Evolutionary conservation across 2,797 vertebrate genomes (phyloP).

Genomic region (Sus cebifrons): DNA sequence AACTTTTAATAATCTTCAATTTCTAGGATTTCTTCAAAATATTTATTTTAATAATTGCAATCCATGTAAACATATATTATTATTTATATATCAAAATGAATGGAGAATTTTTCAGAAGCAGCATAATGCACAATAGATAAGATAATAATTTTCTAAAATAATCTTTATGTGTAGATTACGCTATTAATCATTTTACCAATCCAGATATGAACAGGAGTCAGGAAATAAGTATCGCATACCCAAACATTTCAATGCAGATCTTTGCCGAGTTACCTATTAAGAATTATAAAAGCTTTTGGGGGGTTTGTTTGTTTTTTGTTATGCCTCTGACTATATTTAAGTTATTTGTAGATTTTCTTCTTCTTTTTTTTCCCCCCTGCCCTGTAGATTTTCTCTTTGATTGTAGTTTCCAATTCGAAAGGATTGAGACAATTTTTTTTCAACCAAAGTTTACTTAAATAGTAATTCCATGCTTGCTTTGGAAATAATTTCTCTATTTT

Average conservation of each 20-base stretch:
- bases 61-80: neutral
- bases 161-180: neutral
- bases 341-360: no score
- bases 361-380: neutral
- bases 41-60: neutral
- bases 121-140: neutral
- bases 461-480: neutral
- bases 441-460: neutral
- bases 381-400: neutral
- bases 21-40: neutral
- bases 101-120: neutral
- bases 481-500: neutral
- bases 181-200: neutral
- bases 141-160: neutral
- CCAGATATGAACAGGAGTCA: neutral
- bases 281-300: neutral
- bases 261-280: neutral
- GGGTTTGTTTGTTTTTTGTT: no score
- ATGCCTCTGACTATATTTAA: no score
- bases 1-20: neutral
- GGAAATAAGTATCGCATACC: neutral
- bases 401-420: neutral
- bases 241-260: neutral
- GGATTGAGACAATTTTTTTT: neutral
- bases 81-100: neutral